Evolutionary conservation across 2,797 vertebrate species (phyloP), one percentile per base, ranked within the genome.

Genomic region (Lophius americanus): DNA sequence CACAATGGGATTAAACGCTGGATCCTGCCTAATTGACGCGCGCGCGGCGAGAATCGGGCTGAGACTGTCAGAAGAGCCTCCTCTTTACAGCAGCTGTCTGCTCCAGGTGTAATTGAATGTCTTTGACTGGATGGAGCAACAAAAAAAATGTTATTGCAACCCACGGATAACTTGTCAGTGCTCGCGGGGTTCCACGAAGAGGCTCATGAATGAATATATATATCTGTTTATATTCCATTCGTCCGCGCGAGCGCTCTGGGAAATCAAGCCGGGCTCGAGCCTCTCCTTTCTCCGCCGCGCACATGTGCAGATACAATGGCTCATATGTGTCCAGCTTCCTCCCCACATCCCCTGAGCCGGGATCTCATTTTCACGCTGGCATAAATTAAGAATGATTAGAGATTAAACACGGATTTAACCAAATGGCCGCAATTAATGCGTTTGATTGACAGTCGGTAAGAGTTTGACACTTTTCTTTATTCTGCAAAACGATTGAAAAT

Each of bases 381-480:
- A 96, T 95, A 95, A 95, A 99, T 98, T 95, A 96, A 98, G 96
- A 99, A 96, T 95, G 96, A 98, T 98, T 95, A 35, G 91, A 95
- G 95, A 98, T 98, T 96, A 96, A 98, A 94, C 94, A 92, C 75
- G 76, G 75, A 92, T 91, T 91, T 91, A 85, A 89, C 92, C 93
- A 85, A 84, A 88, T 92, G 89, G 88, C 92, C 89, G 57, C 92
- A 93, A 96, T 96, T 94, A 91, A 95, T 95, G 90, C 90, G 85
- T 92, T 70, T 90, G 91, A 92, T 70, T 94, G 94, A 95, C 95
- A 94, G 93, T 93, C 93, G 88, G 92, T 43, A 35, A 5, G 37
- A 64, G 44, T 65, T 60, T 51, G 46, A 35, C 23, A 5, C 2
- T 11, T 53, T 52, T 23, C 23, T 23, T 23, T 2, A 23, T 23